Evolutionary conservation across 2,888 invertebrate species (phyloP), one percentile per base, ranked within the genome.

Genomic region (Melanargia galathea): DNA sequence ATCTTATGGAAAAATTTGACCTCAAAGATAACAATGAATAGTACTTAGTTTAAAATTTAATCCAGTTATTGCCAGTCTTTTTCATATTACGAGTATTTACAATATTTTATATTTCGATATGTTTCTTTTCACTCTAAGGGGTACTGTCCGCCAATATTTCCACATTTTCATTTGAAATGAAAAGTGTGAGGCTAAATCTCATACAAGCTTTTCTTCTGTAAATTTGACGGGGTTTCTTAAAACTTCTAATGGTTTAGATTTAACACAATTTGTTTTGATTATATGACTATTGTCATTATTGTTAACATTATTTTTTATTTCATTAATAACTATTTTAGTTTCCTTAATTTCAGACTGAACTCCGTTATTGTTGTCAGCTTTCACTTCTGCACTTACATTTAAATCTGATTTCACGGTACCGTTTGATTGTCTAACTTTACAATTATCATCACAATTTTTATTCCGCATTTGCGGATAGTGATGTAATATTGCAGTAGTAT

Each of bases 181-280:
- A 75, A 83, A 80, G 52, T 72, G 73, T 70, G 65, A 75, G 79
- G 81, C 81, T 79, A 79, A 84, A 75, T 78, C 81, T 90, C 86
- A 91, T 86, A 91, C 90, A 73, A 91, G 87, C 64, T 91, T 91
- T 71, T 91, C 91, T 79, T 91, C 90, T 35, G 88, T 80, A 69
- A 91, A 90, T 69, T 88, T 90, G 5, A 85, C 81, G 38, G 88
- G 83, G 62, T 86, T 81, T 69, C 82, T 83, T 54, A 81, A 71
- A 35, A 82, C 72, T 66, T 84, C 83, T 60, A 77, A 73, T 24
- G 64, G 74, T 69, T 69, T 76, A 71, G 68, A 76, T 75, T 56
- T 67, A 18, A 79, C 73, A 60, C 77, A 75, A 65, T 79, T 79
- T 4, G 68, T 67, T 69, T 77, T 81, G 40, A 68, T 71, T 57